Evolutionary conservation across 2,113 vertebrate genomes (phyloP).

Genomic region (Phaethon lepturus): DNA sequence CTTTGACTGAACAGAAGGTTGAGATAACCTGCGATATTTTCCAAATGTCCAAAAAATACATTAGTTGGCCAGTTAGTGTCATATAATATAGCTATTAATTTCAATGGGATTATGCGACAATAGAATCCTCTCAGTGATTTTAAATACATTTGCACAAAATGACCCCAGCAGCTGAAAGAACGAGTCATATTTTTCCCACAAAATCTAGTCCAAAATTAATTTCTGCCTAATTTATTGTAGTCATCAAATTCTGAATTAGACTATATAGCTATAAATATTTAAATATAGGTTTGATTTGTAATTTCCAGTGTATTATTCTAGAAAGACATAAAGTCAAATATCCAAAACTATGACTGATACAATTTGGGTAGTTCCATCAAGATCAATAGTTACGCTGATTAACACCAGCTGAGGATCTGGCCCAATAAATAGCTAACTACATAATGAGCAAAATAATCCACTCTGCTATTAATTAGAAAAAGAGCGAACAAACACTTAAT

Average conservation of each 20-base stretch:
- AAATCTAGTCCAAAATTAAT: conserved; percentile 9
- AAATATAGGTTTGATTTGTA: not conserved
- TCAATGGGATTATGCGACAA: not conserved
- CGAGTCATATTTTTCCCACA: not conserved
- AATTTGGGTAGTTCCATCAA: not conserved
- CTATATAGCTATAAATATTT: not conserved
- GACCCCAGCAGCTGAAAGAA: not conserved
- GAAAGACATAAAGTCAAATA: not conserved
- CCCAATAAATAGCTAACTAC: conserved; percentile 30
- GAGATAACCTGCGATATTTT: conserved; percentile 28
- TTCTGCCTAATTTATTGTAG: not conserved
- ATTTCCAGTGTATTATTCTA: not conserved
- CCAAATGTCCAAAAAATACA: not conserved
- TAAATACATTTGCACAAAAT: not conserved
- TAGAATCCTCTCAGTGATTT: not conserved
- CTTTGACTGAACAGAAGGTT: not conserved
- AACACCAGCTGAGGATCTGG: conserved; percentile 43
- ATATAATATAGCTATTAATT: not conserved
- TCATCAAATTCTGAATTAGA: not conserved
- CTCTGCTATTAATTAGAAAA: conserved; percentile 52
- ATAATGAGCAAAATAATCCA: conserved; percentile 20
- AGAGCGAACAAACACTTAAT: not conserved
- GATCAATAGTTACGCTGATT: conserved; percentile 37
- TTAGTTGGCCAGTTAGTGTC: not conserved
- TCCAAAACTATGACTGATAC: not conserved